Evolutionary conservation across 2,888 invertebrate species (phyloP).

Genomic region (Acleris holmiana): DNA sequence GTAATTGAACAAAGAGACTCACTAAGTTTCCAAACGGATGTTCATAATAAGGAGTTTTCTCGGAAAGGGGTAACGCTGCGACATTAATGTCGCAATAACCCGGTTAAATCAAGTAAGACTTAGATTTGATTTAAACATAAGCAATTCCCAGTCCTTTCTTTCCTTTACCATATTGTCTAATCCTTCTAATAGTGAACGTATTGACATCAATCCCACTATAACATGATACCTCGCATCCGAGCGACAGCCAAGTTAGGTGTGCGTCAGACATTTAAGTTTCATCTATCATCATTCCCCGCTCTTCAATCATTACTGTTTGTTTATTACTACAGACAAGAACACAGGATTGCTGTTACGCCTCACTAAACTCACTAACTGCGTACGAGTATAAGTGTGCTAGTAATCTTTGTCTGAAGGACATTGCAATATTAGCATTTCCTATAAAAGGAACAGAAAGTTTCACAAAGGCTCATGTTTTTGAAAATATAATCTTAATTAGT

Average conservation of each 20-base stretch:
- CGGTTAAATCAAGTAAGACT: too few relatives aligned
- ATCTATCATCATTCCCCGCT: constrained; percentile 78
- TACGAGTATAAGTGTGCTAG: not conserved
- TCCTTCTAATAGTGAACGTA: not conserved
- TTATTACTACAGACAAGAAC: constrained; percentile 72
- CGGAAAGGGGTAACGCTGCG: too few relatives aligned
- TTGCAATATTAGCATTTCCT: too few relatives aligned
- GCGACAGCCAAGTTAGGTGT: constrained; percentile 58
- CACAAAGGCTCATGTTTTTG: too few relatives aligned
- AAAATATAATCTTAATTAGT: too few relatives aligned
- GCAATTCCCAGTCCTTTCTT: not conserved
- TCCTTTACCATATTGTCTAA: not conserved
- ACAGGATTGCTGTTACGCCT: constrained; percentile 77
- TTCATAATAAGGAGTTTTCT: too few relatives aligned
- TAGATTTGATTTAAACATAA: too few relatives aligned
- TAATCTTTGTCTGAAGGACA: too few relatives aligned
- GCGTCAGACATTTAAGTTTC: constrained; percentile 75
- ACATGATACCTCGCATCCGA: constrained; percentile 55
- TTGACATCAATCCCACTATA: constrained; percentile 44
- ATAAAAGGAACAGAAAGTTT: too few relatives aligned
- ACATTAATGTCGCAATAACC: too few relatives aligned
- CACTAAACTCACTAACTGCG: constrained; percentile 53
- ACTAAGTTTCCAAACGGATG: too few relatives aligned
- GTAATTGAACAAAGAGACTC: too few relatives aligned
- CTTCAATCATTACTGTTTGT: constrained; percentile 82